Base-by-base conservation (phyloP, 2,888 invertebrate genomes). In the Mythimna vitellina region DNA sequence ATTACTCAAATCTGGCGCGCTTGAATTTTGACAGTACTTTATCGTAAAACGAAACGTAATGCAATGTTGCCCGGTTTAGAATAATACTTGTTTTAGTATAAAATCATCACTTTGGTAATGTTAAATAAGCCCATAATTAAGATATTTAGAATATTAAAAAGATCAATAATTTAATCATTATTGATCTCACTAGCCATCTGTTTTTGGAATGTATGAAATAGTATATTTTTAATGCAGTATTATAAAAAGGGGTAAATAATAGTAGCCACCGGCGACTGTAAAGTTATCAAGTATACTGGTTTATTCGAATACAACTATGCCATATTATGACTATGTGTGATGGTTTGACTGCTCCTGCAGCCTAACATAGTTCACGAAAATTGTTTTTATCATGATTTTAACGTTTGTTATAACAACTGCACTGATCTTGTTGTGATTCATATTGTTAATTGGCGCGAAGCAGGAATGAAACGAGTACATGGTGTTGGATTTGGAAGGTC, bases 31-130 rank as follows among this genome's bases (percentile, higher is more conserved):
- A 70, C 63, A 76, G 32, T 17, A 56, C 70, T 42, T 61, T 56
- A 51, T 0, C 78, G 72, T 82, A 66, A 17, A 84, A 84, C 60
- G 84, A 69, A 84, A 82, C 77, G 84, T 56, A 65, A 22, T 57
- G 12, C 25, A 60, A 71, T 73, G 76, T 80, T 84, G 73, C 74
- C 78, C 1, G 9, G 42, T 46, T 63, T 29, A 25, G 17, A 46
- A 51, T 56, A 32, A 3, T 17, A 53, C 3, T 35, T 22, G 20
- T 5, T 51, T 35, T 65, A 42, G 80, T 80, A 76, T 29, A 29
- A 56, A 60, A 38, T 3, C 12, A 60, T 38, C 14, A 38, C 17
- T 57, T 32, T 17, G 0, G 20, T 17, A 54, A 20, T 32, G 9
- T 32, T 29, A 17, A 29, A 8, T 7, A 29, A 14, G 2, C 1